Evolutionary conservation across 2,888 invertebrate species (phyloP).

Genomic region (Callyntrura sp.): DNA sequence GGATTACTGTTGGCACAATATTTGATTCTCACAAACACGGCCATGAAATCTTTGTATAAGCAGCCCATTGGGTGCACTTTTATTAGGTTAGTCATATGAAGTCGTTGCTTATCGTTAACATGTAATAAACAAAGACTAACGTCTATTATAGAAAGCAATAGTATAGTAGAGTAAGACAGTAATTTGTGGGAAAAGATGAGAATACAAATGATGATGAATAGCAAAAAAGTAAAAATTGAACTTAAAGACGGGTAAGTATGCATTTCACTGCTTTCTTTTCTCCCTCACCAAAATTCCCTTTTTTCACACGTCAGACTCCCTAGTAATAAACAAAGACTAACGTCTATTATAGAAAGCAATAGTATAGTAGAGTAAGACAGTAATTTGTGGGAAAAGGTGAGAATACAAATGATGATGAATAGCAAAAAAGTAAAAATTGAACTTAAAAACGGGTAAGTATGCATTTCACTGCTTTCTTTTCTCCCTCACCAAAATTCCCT

Average conservation of each 20-base stretch:
- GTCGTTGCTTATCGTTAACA: too few relatives aligned
- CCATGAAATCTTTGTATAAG: too few relatives aligned
- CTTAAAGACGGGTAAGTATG: conserved; percentile 12
- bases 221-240: conserved; percentile 40
- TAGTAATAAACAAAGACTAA: neutral
- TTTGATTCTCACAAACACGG: neutral
- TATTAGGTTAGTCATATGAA: too few relatives aligned
- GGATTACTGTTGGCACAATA: neutral
- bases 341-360: neutral
- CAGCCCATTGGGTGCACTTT: too few relatives aligned
- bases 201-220: conserved; percentile 15
- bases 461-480: neutral
- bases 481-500: neutral
- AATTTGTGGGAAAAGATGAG: neutral
- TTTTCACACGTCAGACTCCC: conserved; percentile 70
- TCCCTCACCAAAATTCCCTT: neutral
- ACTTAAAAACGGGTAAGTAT: conserved; percentile 19
- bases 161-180: too few relatives aligned
- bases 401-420: conserved; percentile 12
- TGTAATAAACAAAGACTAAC: neutral
- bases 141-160: neutral
- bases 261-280: neutral
- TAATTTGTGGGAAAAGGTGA: neutral
- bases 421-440: conserved; percentile 39
- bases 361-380: too few relatives aligned